A percentile compares a stretch with the other conserved stretches of the same genome.
Conservation (phyloP, 2,113 vertebrate genomes). For the Anhinga rufa region DNA sequence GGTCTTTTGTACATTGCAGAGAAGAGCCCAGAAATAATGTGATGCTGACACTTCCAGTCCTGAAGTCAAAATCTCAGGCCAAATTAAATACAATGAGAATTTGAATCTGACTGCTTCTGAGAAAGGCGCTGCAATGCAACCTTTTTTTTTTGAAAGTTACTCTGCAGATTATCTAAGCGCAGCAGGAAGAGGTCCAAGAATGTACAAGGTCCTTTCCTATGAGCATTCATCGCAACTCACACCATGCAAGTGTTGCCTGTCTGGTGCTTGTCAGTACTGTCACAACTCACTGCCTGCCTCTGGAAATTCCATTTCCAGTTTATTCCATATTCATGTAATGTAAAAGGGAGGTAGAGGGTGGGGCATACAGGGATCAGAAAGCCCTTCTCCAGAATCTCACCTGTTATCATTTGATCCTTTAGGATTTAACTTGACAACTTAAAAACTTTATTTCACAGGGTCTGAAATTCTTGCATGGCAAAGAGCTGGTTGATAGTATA, state of each 20-base stretch:
- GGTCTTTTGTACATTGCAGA: neutral
- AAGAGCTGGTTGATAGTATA: neutral
- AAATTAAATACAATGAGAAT: neutral
- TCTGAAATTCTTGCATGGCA: neutral
- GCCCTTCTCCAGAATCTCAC: neutral
- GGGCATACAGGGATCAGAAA: neutral
- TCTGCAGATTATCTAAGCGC: neutral
- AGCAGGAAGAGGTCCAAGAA: neutral
- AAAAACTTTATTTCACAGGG: neutral
- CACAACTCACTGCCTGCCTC: neutral
- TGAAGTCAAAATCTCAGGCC: neutral
- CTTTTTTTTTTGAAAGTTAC: neutral
- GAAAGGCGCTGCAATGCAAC: neutral
- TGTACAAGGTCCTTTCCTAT: neutral
- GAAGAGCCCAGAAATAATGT: neutral
- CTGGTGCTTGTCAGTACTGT: constrained; percentile 4
- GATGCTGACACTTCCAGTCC: neutral
- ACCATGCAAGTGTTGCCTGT: neutral
- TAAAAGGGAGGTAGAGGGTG: neutral
- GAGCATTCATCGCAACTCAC: neutral
- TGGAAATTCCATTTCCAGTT: constrained; percentile 16
- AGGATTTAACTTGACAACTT: neutral
- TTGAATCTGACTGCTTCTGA: neutral
- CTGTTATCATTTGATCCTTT: neutral
- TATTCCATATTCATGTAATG: constrained; percentile 7